Evolutionary conservation across 2,888 invertebrate genomes (phyloP), one percentile per base, ranked within the genome.

Genomic region (Drosophila testacea): DNA sequence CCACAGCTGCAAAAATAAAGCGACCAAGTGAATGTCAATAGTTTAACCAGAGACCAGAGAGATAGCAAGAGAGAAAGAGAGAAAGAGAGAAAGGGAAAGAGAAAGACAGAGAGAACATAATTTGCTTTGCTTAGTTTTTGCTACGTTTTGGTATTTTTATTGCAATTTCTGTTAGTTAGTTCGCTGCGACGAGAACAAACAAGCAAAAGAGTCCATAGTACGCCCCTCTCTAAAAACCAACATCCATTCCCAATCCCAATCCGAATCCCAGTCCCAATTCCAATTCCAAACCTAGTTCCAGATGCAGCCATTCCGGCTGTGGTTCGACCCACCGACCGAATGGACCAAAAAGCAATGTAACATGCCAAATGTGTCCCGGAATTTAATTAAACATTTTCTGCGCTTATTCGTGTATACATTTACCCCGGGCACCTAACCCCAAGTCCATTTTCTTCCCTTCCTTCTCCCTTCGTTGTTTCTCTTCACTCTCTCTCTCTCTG

Each of bases 311-410:
- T 32, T 69, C 56, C 57, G 79, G 66, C 72, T 88, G 88, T 77
- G 86, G 88, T 73, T 69, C 69, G 69, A 61, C 48, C 57, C 28
- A 38, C 27, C 42, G 32, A 44, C 32, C 44, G 56, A 57, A 28
- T 6, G 57, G 66, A 76, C 81, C 69, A 77, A 83, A 77, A 83
- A 71, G 88, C 85, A 79, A 87, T 84, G 83, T 89, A 84, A 89
- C 88, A 89, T 89, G 89, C 83, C 90, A 88, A 85, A 89, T 85
- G 90, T 85, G 90, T 83, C 88, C 88, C 74, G 90, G 85, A 89
- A 86, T 86, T 86, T 86, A 86, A 86, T 86, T 89, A 86, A 89
- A 89, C 88, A 89, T 89, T 89, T 86, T 88, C 88, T 77, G 88
- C 86, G 84, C 88, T 84, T 87, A 84, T 77, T 85, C 88, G 85